These are phyloP conservation scores for Sphaerophoria taeniata DNA, from an alignment of 2,888 invertebrate species.

Conservation along the genomic window DNA sequence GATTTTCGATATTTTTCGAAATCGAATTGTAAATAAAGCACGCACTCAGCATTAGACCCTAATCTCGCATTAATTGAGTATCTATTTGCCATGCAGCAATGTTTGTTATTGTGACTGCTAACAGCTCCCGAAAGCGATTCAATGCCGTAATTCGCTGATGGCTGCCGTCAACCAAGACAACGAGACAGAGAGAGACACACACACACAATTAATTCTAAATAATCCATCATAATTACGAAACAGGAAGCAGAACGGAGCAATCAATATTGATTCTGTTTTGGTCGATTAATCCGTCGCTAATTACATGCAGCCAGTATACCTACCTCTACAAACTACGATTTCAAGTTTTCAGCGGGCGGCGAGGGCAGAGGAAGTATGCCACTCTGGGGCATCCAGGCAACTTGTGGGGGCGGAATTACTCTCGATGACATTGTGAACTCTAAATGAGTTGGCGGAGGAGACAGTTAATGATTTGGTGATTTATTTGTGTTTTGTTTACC, in stretches of 20 bases:
- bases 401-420: conserved; percentile 27
- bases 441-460: conserved; percentile 26
- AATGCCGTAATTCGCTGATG: background rate
- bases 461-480: conserved; percentile 71
- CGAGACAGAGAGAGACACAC: conserved; percentile 3
- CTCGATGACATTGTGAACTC: conserved; percentile 42
- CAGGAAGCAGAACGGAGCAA: conserved; percentile 69
- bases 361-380: background rate
- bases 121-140: background rate
- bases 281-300: conserved; percentile 74
- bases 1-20: conserved; percentile 24
- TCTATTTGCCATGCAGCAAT: conserved; percentile 5
- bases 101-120: conserved; percentile 6
- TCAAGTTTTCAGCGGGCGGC: background rate
- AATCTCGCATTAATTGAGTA: conserved; percentile 70
- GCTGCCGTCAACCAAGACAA: background rate
- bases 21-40: conserved; percentile 66
- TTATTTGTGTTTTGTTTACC: conserved; percentile 70
- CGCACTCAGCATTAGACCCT: conserved; percentile 56
- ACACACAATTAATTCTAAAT: conserved; percentile 67
- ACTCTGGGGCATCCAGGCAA: background rate
- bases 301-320: conserved; percentile 62
- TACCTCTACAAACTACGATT: conserved; percentile 47
- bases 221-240: conserved; percentile 74
- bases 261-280: conserved; percentile 74